A percentile compares a stretch with the other conserved stretches of the same genome.
These are phyloP conservation scores for Triplophysa dalaica DNA, from an alignment of 2,113 vertebrate genomes.

Conservation along the genomic window DNA sequence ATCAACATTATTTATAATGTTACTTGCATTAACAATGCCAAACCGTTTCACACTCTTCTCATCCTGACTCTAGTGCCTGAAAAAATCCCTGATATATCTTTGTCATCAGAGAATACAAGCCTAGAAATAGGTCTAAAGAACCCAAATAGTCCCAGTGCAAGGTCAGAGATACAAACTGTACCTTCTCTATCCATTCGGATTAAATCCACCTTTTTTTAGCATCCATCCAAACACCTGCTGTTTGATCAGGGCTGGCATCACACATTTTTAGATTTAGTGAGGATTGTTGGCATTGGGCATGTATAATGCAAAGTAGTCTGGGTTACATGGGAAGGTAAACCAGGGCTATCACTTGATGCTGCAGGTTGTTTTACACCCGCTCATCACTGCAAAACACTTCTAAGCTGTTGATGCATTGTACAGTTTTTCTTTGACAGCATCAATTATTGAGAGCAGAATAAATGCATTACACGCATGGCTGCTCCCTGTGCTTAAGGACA, in stretches of 20 bases:
- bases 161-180: constrained; percentile 42
- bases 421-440: constrained; percentile 42
- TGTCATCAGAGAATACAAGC: constrained; percentile 49
- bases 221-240: background rate
- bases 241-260: background rate
- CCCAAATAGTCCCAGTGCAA: constrained; percentile 47
- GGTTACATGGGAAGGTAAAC: constrained; percentile 52
- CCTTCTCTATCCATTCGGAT: constrained; percentile 14
- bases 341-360: constrained; percentile 44
- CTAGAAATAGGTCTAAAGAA: constrained; percentile 54
- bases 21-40: background rate
- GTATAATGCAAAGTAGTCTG: constrained; percentile 49
- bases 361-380: constrained; percentile 52
- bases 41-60: constrained; percentile 19
- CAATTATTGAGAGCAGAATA: constrained; percentile 43
- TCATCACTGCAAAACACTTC: constrained; percentile 29
- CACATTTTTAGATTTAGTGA: constrained; percentile 19
- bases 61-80: background rate
- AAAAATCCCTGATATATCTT: constrained; percentile 45
- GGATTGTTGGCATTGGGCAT: constrained; percentile 26
- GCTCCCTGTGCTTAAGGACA: constrained; percentile 2
- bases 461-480: constrained; percentile 32
- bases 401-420: constrained; percentile 39
- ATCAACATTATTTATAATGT: too few species aligned
- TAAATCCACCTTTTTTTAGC: background rate